phyloP scores from a whole-genome alignment of 2,113 vertebrate genomes.

The Hepsetus odoe region DNA sequence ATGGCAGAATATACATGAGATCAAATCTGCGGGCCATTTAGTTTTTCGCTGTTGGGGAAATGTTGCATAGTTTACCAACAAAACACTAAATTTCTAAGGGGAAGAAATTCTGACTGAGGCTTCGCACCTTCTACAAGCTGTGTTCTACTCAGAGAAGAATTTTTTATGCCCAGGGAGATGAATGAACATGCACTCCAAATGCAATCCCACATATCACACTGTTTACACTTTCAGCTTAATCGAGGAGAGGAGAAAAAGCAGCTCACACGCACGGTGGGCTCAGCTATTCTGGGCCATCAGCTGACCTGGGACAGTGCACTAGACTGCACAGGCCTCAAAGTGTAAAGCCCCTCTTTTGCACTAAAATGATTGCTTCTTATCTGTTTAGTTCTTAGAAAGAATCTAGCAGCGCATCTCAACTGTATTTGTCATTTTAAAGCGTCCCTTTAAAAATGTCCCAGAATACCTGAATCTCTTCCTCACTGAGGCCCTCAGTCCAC shows the following conservation, averaged over 20 bases:
- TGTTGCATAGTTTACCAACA: constrained; percentile 80
- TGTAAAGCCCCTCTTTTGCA: background rate
- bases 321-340: background rate
- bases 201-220: constrained; percentile 9
- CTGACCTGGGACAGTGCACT: background rate
- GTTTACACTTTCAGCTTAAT: constrained; percentile 7
- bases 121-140: constrained; percentile 2
- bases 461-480: background rate
- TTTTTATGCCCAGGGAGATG: background rate
- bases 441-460: background rate
- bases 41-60: constrained; percentile 48
- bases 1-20: constrained; percentile 15
- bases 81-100: constrained; percentile 19
- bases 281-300: background rate
- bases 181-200: constrained; percentile 12
- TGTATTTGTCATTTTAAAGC: no score
- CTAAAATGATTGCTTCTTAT: no score
- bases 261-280: constrained; percentile 38
- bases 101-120: background rate
- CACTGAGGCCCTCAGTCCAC: constrained; percentile 45
- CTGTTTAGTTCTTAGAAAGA: no score
- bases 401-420: background rate
- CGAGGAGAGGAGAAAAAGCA: constrained; percentile 3
- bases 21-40: constrained; percentile 16
- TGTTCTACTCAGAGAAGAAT: background rate